These are phyloP conservation scores for Slavum lentiscoides DNA, from an alignment of 2,888 invertebrate genomes.

Conservation along the genomic window DNA sequence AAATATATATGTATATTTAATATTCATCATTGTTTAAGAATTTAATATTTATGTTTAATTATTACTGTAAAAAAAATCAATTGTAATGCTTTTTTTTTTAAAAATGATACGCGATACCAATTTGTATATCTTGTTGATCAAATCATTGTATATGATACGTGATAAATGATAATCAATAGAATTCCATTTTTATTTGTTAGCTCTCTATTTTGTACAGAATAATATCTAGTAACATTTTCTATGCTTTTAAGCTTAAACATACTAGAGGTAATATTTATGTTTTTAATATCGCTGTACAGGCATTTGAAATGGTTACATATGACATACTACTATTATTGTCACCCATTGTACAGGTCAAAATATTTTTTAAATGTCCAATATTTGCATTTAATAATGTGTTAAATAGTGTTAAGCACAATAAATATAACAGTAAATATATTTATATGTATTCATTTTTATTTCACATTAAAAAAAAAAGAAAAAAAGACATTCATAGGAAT, in stretches of 20 bases:
- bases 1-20: background rate
- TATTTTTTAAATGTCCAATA: conserved; percentile 8
- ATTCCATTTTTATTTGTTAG: conserved; percentile 7
- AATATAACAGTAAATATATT: background rate
- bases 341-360: conserved; percentile 20
- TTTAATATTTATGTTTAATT: background rate
- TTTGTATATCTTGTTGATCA: conserved; percentile 18
- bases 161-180: conserved; percentile 11
- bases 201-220: conserved; percentile 13
- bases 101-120: background rate
- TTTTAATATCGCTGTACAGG: background rate
- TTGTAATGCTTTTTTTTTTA: background rate
- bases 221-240: background rate
- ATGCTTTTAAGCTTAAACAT: background rate
- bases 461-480: background rate
- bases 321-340: conserved; percentile 14
- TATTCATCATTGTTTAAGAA: background rate
- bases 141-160: conserved; percentile 8
- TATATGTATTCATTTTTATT: background rate
- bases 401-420: conserved; percentile 21
- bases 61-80: background rate
- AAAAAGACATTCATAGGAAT: no score
- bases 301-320: background rate
- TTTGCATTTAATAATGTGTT: conserved; percentile 22
- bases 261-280: background rate